Percentiles rank a stretch among this genome's conserved stretches.
phyloP scores from a whole-genome alignment of 2,797 vertebrate species.

The Cossypha heuglini region DNA sequence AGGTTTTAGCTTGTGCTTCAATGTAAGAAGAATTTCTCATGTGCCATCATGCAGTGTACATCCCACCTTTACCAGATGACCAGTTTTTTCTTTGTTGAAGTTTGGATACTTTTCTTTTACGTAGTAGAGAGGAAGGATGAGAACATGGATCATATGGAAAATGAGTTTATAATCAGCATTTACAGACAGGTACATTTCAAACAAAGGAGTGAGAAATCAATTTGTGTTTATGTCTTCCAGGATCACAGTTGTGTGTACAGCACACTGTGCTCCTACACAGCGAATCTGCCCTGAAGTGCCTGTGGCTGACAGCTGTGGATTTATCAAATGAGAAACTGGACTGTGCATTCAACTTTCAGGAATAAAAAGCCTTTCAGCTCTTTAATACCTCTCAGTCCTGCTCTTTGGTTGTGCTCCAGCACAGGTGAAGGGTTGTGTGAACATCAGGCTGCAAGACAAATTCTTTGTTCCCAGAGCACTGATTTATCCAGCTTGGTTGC shows the following conservation, averaged over 20 bases:
- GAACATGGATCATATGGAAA: not conserved
- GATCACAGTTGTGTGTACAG: not conserved
- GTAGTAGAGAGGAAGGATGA: not conserved
- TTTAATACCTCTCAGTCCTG: not conserved
- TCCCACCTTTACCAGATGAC: not conserved
- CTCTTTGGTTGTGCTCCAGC: not conserved
- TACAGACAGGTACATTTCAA: not conserved
- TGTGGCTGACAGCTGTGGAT: not conserved
- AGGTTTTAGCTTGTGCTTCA: not conserved
- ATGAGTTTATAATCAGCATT: not conserved
- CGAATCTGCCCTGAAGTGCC: not conserved
- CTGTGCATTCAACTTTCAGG: not conserved
- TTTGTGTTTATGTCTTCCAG: not conserved
- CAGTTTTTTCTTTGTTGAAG: not conserved
- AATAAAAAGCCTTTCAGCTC: not conserved
- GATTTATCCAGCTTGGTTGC: not conserved
- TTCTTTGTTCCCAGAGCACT: not conserved
- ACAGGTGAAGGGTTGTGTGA: not conserved
- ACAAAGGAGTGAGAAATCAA: not conserved
- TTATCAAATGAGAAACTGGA: constrained; percentile 1
- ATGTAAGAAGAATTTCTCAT: not conserved
- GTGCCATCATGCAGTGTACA: not conserved
- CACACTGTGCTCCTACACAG: not conserved
- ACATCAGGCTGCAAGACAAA: not conserved
- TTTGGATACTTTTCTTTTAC: not conserved